Percentiles rank a stretch among this genome's conserved stretches.
Conservation (phyloP, 2,113 vertebrate genomes). For the Melospiza melodia region DNA sequence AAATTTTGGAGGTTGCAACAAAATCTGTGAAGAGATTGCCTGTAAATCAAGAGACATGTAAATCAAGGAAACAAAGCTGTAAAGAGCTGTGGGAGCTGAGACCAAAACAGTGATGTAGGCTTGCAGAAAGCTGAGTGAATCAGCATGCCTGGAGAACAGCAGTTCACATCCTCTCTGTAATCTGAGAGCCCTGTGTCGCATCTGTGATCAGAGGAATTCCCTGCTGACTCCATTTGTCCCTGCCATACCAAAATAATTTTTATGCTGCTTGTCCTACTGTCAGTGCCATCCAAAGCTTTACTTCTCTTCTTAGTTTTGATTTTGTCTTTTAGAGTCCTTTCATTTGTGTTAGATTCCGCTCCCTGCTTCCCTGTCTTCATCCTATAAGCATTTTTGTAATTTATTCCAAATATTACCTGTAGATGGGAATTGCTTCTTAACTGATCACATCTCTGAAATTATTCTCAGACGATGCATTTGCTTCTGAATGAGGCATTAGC, state of each 20-base stretch:
- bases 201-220: slow-evolving; percentile 26
- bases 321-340: background rate
- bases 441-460: background rate
- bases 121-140: slow-evolving; percentile 16
- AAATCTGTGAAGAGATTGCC: background rate
- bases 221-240: background rate
- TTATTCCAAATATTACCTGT: background rate
- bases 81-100: background rate
- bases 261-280: background rate
- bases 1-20: background rate
- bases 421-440: background rate
- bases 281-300: background rate
- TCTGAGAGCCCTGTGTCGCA: background rate
- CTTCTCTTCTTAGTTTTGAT: background rate
- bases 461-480: background rate
- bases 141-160: background rate
- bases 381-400: background rate
- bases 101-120: background rate
- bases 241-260: background rate
- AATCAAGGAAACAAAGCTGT: slow-evolving; percentile 10
- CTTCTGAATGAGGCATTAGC: background rate
- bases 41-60: background rate
- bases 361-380: background rate
- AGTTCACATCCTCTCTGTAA: background rate
- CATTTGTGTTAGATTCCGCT: background rate